Evolutionary conservation across 2,113 vertebrate genomes (phyloP).

Genomic region (Triplophysa siluroides): DNA sequence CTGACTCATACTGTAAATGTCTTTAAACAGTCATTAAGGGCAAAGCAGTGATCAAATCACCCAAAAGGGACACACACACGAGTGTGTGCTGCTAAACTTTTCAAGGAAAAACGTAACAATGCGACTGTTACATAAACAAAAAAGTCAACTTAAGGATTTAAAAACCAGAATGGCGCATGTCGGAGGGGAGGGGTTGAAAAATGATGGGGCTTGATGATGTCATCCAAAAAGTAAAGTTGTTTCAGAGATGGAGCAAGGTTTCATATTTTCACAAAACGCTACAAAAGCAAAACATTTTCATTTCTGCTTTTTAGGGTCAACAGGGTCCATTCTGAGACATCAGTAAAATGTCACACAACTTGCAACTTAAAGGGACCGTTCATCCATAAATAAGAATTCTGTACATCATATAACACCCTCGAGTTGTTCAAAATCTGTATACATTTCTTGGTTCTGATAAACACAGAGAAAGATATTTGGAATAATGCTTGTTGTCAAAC

Average conservation of each 20-base stretch:
- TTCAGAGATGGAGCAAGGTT: not conserved
- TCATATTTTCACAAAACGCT: not conserved
- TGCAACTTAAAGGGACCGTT: no score
- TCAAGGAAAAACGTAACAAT: not conserved
- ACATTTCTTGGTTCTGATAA: no score
- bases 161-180: no score
- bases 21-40: slow-evolving; percentile 32
- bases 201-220: not conserved
- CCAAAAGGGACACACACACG: not conserved
- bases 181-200: not conserved
- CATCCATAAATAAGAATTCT: no score
- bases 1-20: slow-evolving; percentile 23
- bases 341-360: no score
- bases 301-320: no score
- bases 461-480: no score
- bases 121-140: not conserved
- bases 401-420: no score
- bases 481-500: no score
- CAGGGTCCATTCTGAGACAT: no score
- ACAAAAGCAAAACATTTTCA: no score
- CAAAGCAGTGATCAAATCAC: slow-evolving; percentile 5
- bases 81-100: slow-evolving; percentile 1
- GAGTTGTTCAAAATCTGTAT: no score
- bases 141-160: not conserved
- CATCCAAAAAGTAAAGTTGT: not conserved